These are phyloP conservation scores for Ischnura elegans DNA, from an alignment of 2,888 invertebrate genomes.

Conservation along the genomic window DNA sequence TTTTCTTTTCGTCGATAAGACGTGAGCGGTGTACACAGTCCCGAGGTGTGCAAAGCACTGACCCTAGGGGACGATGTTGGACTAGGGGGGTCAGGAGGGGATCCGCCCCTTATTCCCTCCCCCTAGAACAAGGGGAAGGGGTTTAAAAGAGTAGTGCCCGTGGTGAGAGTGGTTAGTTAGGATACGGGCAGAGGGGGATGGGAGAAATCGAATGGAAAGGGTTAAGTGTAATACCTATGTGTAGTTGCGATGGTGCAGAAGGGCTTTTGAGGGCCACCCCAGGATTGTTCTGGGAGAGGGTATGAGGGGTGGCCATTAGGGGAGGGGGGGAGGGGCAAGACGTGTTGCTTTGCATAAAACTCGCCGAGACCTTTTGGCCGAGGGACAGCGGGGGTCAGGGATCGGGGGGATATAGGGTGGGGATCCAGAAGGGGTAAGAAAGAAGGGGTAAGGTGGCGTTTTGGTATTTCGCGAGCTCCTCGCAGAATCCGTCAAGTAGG, in stretches of 20 bases:
- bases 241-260: neutral
- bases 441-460: neutral
- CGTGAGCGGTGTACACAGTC: neutral
- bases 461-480: neutral
- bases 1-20: neutral
- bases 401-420: neutral
- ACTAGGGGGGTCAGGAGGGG: conserved; percentile 19
- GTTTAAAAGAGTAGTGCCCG: neutral
- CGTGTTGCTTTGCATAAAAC: neutral
- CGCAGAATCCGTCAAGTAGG: too few species aligned
- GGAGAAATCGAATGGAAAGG: conserved; percentile 6
- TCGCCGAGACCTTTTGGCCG: neutral
- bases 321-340: neutral
- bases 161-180: neutral
- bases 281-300: neutral
- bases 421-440: neutral
- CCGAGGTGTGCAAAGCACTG: conserved; percentile 50
- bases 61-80: conserved; percentile 14
- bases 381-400: neutral
- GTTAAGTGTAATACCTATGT: neutral
- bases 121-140: neutral
- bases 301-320: neutral
- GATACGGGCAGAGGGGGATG: neutral
- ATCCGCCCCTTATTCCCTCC: neutral
- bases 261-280: conserved; percentile 35